Evolutionary conservation across 2,113 vertebrate species (phyloP), one percentile per base, ranked within the genome.

Genomic region (Bucco capensis): DNA sequence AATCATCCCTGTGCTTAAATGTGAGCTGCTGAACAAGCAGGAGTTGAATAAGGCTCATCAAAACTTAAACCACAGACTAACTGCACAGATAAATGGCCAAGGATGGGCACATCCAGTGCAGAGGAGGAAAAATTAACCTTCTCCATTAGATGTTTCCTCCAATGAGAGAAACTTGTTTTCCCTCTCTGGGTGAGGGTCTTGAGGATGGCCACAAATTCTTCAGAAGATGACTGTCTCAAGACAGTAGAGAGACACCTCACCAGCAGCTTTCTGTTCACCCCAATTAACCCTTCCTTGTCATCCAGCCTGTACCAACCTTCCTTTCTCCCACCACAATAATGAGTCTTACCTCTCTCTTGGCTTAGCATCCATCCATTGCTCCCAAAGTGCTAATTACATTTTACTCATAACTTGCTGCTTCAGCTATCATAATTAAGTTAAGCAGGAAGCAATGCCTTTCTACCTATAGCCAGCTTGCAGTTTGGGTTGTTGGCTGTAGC

Each of bases 31-130:
- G 58, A 46, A 53, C 8, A 47, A 35, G 8, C 5, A 77, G 40
- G 22, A 21, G 3, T 53, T 60, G 24, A 51, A 19, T 25, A 44
- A 69, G 17, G 50, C 50, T 91, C 33, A 25, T 1, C 18, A 9
- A 70, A 46, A 58, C 31, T 73, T 50, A 38, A 74, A 46, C 23
- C 24, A 38, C 71, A 57, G 51, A 37, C 31, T 56, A 37, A 69
- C 14, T 3, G 37, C 0, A 1, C 5, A 42, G 40, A 21, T 30
- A 74, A 77, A 50, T 30, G 35, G 31, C 42, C 64, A 62, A 33
- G 64, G 38, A 57, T 14, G 15, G 33, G 22, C 17, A 67, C 16
- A 78, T 2, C 1, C 0, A 0, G 8, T 12, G 24, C 6, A 74
- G 53, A 49, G 22, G 7, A 15, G 9, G 8, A 19, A 56, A 83